Evolutionary conservation across 2,888 invertebrate species (phyloP), one percentile per base, ranked within the genome.

Genomic region (Agriopis leucophaearia): DNA sequence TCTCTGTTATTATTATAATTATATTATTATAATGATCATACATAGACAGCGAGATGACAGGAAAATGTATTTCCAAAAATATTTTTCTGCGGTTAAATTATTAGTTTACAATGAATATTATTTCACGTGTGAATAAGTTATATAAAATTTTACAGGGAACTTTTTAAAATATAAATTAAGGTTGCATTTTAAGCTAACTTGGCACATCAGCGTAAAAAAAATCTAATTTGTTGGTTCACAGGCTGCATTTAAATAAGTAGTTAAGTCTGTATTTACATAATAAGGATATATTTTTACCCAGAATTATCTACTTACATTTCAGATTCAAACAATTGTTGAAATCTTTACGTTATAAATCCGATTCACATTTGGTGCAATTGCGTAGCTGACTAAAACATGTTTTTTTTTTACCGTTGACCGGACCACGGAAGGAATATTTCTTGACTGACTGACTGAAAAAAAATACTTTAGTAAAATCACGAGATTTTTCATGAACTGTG

Each of bases 161-260:
- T 51, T 18, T 51, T 15, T 27, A 27, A 50, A 64, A 50, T 64
- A 57, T n/a, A n/a, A n/a, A n/a, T 44, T 42, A 51, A 10, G 36
- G 57, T 64, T 36, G 9, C 36, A 51, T 64, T 63, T 63, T 56
- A 56, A 10, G 63, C 48, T 44, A 50, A 56, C 50, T 51, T 44
- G 51, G 50, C 13, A 51, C 15, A 27, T 16, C 13, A n/a, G 15
- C 42, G 44, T 40, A 36, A 57, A 64, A 42, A 42, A 51, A 18
- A 57, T n/a, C n/a, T 18, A 57, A 50, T 18, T 36, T 27, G 35
- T 50, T 42, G 8, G 36, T 40, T 40, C 36, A 48, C 13, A 13
- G 35, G 27, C 27, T 51, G 40, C 12, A 63, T 57, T 42, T 9
- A 51, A 57, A 51, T 51, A n/a, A 57, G 27, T 42, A 0, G 35